phyloP scores from a whole-genome alignment of 2,888 invertebrate genomes.

The Pharmacophagus antenor region DNA sequence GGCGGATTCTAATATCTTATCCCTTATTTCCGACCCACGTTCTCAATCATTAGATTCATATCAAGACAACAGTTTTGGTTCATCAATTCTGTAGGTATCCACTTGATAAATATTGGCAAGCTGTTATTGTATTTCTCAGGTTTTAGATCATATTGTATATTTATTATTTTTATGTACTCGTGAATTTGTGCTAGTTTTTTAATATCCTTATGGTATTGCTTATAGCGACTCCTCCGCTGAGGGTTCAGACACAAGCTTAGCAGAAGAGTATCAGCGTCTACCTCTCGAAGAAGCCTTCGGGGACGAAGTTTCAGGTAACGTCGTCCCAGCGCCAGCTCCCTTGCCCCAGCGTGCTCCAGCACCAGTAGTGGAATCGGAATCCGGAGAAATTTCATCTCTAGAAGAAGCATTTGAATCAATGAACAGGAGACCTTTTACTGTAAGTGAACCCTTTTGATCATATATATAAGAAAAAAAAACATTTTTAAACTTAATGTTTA shows the following conservation, averaged over 20 bases:
- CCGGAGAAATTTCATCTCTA: conserved; percentile 63
- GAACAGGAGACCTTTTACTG: conserved; percentile 71
- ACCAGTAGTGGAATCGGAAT: conserved; percentile 58
- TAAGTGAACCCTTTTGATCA: conserved; percentile 39
- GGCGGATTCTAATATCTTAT: too few relatives aligned
- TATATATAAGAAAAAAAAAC: neutral
- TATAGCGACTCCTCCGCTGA: conserved; percentile 67
- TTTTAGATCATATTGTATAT: too few relatives aligned
- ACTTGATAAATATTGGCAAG: too few relatives aligned
- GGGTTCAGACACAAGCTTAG: conserved; percentile 51
- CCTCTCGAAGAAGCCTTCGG: conserved; percentile 70
- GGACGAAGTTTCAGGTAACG: conserved; percentile 67
- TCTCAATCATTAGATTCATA: too few relatives aligned
- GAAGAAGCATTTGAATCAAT: conserved; percentile 73
- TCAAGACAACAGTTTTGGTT: too few relatives aligned
- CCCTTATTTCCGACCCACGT: too few relatives aligned
- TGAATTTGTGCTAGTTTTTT: too few relatives aligned
- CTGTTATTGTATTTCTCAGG: too few relatives aligned
- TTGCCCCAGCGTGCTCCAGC: conserved; percentile 62
- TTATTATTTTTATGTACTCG: too few relatives aligned
- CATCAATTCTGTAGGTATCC: too few relatives aligned
- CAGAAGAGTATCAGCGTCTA: conserved; percentile 60
- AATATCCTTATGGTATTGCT: neutral
- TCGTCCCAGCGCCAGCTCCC: conserved; percentile 69
- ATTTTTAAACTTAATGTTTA: too few relatives aligned